Conservation (phyloP, 2,113 vertebrate genomes). For the Daubentonia madagascariensis region DNA sequence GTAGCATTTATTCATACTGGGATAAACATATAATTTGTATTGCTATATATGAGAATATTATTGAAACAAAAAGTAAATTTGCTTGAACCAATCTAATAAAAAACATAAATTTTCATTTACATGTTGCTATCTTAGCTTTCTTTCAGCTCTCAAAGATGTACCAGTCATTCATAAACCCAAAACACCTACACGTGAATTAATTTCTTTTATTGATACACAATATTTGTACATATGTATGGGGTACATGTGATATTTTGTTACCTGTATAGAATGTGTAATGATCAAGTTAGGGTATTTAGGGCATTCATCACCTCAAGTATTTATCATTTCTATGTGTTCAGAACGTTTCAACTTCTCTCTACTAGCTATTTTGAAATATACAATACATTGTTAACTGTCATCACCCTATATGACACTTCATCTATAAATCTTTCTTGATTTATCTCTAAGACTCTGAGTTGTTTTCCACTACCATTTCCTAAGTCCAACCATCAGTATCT, state of each 20-base stretch:
- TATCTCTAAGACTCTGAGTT: neutral
- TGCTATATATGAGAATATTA: neutral
- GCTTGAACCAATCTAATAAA: neutral
- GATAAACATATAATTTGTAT: neutral
- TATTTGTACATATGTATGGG: neutral
- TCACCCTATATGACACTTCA: neutral
- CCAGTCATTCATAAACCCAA: neutral
- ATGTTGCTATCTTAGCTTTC: neutral
- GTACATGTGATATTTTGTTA: neutral
- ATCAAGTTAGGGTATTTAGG: neutral
- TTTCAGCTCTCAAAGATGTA: neutral
- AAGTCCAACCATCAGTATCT: neutral
- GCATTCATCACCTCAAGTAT: neutral
- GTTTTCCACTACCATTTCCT: neutral
- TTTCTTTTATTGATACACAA: neutral
- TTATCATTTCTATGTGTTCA: neutral
- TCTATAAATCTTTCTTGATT: neutral
- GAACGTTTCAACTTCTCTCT: neutral
- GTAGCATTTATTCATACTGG: neutral
- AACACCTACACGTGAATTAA: neutral
- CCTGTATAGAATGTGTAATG: neutral
- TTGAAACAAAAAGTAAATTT: slow-evolving; percentile 13
- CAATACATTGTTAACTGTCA: neutral
- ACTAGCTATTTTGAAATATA: neutral
- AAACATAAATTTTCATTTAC: neutral